Evolutionary conservation across 2,113 vertebrate species (phyloP).

Genomic region (Syngnathus floridae): DNA sequence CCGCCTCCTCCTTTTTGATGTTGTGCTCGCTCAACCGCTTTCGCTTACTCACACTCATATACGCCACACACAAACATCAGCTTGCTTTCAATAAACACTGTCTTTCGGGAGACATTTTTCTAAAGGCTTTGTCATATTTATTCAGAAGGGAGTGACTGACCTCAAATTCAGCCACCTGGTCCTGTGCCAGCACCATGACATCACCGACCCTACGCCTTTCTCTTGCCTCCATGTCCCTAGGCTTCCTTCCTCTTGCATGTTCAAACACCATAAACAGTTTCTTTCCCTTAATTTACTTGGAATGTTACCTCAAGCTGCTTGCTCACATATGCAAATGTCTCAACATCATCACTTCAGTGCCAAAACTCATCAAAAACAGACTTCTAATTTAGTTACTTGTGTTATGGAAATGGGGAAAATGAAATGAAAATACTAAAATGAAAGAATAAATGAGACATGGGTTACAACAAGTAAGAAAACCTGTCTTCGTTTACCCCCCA

Average conservation of each 20-base stretch:
- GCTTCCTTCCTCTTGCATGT: slow-evolving; percentile 9
- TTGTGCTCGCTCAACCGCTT: slow-evolving; percentile 7
- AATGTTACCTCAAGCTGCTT: slow-evolving; percentile 8
- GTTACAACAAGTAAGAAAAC: not conserved
- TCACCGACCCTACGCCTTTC: slow-evolving; percentile 15
- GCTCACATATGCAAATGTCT: slow-evolving; percentile 17
- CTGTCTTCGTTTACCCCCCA: not conserved
- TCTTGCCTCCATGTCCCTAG: slow-evolving; percentile 1
- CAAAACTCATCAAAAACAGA: slow-evolving; percentile 10
- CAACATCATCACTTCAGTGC: slow-evolving; percentile 2
- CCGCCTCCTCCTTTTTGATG: slow-evolving; percentile 9
- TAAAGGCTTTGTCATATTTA: slow-evolving; percentile 25
- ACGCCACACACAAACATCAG: not conserved
- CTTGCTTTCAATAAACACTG: slow-evolving; percentile 36
- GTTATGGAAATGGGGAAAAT: not conserved
- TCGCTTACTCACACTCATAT: slow-evolving; percentile 13
- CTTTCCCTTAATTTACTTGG: slow-evolving; percentile 3
- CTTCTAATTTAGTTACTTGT: not conserved
- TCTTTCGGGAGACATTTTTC: slow-evolving; percentile 41
- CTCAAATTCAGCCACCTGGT: slow-evolving; percentile 24
- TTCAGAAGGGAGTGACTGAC: slow-evolving; percentile 38
- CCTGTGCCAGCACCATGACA: slow-evolving; percentile 38
- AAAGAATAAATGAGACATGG: not conserved
- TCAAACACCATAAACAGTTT: slow-evolving; percentile 20
- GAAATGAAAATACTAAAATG: not conserved